Base-by-base conservation (phyloP, 1,140 invertebrate species). In the Acromyrmex echinatior region DNA sequence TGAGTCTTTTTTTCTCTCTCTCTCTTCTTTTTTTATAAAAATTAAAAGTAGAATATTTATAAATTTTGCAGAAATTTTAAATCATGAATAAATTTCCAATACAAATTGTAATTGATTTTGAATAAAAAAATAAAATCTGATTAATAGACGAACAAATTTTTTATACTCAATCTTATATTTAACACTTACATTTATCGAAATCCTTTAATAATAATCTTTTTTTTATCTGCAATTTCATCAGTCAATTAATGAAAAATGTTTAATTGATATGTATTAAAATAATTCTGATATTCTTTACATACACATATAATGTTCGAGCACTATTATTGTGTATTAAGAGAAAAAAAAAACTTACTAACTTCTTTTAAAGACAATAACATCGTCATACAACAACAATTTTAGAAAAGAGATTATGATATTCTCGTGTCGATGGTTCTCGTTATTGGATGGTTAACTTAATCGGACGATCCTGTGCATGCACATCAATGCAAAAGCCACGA, bases 401-500 rank as follows among this genome's bases (percentile, higher is more conserved):
- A 10, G 21, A 0, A 7, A n/a, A 58, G 18, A 81, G 5, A n/a
- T 28, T 28, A 28, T 18, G n/a, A 70, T 21, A 71, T 16, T 25
- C 21, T 53, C 14, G 1, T 10, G 9, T 45, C 39, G 63, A 58
- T 28, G 18, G 5, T 45, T 71, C 35, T 39, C 16, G 21, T 18
- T 10, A n/a, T 60, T 28, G 66, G 2, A n/a, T 7, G 18, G 14
- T 18, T n/a, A 53, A 81, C 21, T 35, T 45, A 49, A 73, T 73
- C 53, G 18, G 18, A 31, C 10, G 66, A 62, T 31, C 16, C 79
- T 18, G 39, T 16, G 7, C 31, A 28, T 31, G 12, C 31, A 56
- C 25, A 58, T 58, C 49, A 58, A 60, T 31, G 35, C 14, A 14
- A 65, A 78, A 86, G 58, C 49, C 60, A 49, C 21, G 35, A 53